Evolutionary conservation across 92 coral and sea anemone genomes (phyloP).

Genomic region (Umimayanthus kanabou): DNA sequence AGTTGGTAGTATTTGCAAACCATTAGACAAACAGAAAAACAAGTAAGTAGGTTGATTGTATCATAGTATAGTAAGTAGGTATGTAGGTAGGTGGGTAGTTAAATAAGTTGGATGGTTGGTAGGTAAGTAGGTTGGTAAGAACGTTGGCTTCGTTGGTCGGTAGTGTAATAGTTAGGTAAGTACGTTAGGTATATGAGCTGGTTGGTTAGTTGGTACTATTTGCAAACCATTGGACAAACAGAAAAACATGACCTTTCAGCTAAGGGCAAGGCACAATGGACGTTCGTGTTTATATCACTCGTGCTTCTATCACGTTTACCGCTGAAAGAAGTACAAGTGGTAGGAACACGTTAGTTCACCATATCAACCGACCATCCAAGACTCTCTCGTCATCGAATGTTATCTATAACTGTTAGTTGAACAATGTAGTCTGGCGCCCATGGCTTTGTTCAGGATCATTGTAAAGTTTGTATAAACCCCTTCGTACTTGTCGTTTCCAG

Average conservation of each 20-base stretch:
- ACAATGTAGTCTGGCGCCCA: no score
- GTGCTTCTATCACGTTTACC: slow-evolving; percentile 83
- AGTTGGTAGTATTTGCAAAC: no score
- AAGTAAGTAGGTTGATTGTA: no score
- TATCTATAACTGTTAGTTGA: no score
- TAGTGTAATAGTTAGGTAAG: not conserved
- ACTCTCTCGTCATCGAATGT: not conserved
- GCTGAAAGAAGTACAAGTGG: slow-evolving; percentile 99
- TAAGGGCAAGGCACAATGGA: slow-evolving; percentile 11
- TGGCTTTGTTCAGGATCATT: not conserved
- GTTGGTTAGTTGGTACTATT: not conserved
- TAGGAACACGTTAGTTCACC: slow-evolving; percentile 60
- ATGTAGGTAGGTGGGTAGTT: not conserved
- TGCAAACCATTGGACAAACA: not conserved
- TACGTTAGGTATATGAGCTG: not conserved
- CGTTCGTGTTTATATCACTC: slow-evolving; percentile 82
- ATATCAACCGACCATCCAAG: not conserved
- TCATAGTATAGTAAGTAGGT: not conserved
- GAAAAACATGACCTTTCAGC: not conserved
- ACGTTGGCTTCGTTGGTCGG: not conserved
- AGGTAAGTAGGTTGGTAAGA: not conserved
- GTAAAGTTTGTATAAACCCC: not conserved
- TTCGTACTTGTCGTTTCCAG: not conserved
- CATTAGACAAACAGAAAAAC: no score
- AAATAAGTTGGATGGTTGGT: not conserved